Conservation (phyloP, 35 echinoderm and acorn worm species). For the Anneissia japonica region DNA sequence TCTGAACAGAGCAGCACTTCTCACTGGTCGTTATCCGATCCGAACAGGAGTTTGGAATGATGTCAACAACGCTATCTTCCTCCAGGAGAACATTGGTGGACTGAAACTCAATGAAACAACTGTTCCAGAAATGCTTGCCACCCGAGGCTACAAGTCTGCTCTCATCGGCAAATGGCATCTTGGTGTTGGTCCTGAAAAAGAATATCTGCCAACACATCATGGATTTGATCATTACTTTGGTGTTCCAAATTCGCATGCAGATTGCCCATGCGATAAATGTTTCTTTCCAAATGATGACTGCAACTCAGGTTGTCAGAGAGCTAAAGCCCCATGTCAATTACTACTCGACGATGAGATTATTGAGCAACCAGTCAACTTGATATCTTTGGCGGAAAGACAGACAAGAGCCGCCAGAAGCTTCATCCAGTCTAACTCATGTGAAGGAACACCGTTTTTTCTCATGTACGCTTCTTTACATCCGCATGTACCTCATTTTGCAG, state of each 20-base stretch:
- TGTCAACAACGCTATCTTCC: conserved; percentile 43
- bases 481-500: conserved; percentile 59
- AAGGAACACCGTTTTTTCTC: conserved; percentile 53
- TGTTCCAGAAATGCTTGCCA: conserved; percentile 48
- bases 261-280: conserved; percentile 59
- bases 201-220: conserved; percentile 52
- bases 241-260: conserved; percentile 56
- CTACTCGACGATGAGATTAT: conserved; percentile 34
- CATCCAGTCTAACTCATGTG: conserved; percentile 34
- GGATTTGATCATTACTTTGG: conserved; percentile 70
- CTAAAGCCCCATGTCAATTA: conserved; percentile 30
- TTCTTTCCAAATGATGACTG: conserved; percentile 57
- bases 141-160: conserved; percentile 46
- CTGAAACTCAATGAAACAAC: conserved; percentile 58
- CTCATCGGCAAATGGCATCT: conserved; percentile 79
- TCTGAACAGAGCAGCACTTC: not conserved
- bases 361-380: conserved; percentile 58
- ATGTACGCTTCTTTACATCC: conserved; percentile 66
- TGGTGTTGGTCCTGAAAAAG: conserved; percentile 48
- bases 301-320: conserved; percentile 7
- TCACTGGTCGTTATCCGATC: not conserved
- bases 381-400: conserved; percentile 46
- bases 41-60: not conserved
- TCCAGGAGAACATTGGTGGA: conserved; percentile 38
- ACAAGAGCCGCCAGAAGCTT: conserved; percentile 1